A percentile compares a stretch with the other conserved stretches of the same genome.
phyloP scores from a whole-genome alignment of 2,888 invertebrate genomes.

The Euphydryas editha region DNA sequence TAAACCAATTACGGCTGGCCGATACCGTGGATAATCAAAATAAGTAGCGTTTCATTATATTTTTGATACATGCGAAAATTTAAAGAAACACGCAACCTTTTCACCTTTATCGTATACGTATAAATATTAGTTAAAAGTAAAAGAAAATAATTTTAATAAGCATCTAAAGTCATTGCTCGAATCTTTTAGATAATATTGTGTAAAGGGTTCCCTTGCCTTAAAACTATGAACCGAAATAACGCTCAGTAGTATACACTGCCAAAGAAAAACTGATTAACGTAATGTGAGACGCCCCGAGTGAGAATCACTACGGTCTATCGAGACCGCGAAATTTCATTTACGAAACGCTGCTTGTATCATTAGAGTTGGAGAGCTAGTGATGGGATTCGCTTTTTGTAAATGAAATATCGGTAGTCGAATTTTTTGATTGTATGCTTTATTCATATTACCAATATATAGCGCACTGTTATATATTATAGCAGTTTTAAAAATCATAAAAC shows the following conservation, averaged over 20 bases:
- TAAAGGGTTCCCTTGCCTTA: background rate
- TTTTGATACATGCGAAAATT: background rate
- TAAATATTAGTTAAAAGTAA: too few relatives aligned
- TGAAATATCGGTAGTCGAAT: slow-evolving; percentile 4
- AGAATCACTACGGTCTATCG: slow-evolving; percentile 39
- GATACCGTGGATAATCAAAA: slow-evolving; percentile 8
- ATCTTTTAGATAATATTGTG: background rate
- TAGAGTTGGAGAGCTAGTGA: slow-evolving; percentile 35
- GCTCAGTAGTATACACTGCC: slow-evolving; percentile 18
- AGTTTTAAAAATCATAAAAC: too few relatives aligned
- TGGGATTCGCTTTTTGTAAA: background rate
- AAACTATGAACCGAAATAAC: background rate
- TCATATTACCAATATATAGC: too few relatives aligned
- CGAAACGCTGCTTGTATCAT: slow-evolving; percentile 47
- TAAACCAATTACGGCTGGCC: slow-evolving; percentile 53
- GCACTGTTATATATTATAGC: too few relatives aligned
- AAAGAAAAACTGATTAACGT: slow-evolving; percentile 48
- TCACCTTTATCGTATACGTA: too few relatives aligned
- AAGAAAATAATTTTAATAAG: too few relatives aligned
- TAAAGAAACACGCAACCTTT: too few relatives aligned
- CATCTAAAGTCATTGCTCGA: too few relatives aligned
- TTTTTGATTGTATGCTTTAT: background rate
- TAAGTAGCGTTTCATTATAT: slow-evolving; percentile 11
- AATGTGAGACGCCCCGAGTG: slow-evolving; percentile 40
- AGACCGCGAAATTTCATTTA: slow-evolving; percentile 50